Evolutionary conservation across 2,113 vertebrate genomes (phyloP).

Genomic region (Pygoscelis antarcticus): DNA sequence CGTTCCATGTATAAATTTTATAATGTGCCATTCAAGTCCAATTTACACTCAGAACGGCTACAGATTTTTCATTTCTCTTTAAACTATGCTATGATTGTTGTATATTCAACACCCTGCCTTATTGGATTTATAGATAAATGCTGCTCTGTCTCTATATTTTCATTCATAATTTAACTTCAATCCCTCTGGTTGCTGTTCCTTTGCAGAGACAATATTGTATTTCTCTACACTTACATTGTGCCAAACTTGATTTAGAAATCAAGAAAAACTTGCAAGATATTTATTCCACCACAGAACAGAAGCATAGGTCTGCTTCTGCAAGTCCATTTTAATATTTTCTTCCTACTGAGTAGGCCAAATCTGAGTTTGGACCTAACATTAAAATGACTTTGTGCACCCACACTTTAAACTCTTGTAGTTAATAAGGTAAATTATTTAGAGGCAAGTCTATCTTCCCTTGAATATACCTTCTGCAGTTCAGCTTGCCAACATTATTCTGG

Average conservation of each 20-base stretch:
- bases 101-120: background rate
- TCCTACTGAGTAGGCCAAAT: background rate
- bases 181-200: background rate
- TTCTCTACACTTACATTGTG: background rate
- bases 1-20: background rate
- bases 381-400: background rate
- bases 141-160: background rate
- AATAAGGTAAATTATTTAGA: background rate
- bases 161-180: background rate
- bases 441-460: background rate
- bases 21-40: background rate
- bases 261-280: background rate
- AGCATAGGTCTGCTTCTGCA: background rate
- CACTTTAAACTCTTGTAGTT: background rate
- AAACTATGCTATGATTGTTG: background rate
- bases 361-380: background rate
- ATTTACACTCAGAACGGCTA: background rate
- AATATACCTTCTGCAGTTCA: background rate
- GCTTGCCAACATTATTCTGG: background rate
- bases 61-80: constrained; percentile 13
- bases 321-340: background rate
- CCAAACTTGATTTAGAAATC: background rate
- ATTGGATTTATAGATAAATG: background rate
- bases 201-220: background rate
- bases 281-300: background rate